A percentile compares a stretch with the other conserved stretches of the same genome.
These are phyloP conservation scores for Casuarius casuarius DNA, from an alignment of 2,113 vertebrate genomes.

Conservation along the genomic window DNA sequence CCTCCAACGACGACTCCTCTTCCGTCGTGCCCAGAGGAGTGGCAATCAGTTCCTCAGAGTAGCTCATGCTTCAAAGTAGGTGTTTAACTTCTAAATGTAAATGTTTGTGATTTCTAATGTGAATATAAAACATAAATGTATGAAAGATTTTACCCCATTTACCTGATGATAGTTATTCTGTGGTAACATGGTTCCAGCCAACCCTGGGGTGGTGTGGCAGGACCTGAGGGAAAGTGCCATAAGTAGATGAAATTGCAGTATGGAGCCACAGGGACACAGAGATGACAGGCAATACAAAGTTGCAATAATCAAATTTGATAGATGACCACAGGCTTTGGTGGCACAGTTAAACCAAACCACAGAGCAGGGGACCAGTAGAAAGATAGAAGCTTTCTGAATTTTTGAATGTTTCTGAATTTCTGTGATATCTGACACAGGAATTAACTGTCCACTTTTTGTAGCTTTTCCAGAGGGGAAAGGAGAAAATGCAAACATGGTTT, in stretches of 20 bases:
- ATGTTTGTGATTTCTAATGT: background rate
- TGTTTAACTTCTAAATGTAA: background rate
- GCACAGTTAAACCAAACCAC: background rate
- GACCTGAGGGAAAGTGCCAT: background rate
- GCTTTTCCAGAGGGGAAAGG: conserved; percentile 67
- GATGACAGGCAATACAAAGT: background rate
- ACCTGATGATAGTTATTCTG: no score
- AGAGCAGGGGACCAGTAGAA: background rate
- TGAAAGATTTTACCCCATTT: background rate
- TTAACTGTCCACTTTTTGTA: background rate
- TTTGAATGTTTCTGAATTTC: background rate
- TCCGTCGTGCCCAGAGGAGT: conserved; percentile 79
- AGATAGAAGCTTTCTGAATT: background rate
- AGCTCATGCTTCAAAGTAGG: conserved; percentile 86
- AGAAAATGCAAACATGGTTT: conserved; percentile 85
- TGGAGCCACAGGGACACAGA: background rate
- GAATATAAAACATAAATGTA: rapidly evolving
- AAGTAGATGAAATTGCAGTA: background rate
- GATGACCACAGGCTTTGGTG: background rate
- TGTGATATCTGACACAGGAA: background rate
- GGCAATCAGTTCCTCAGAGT: conserved; percentile 70
- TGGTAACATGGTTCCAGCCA: background rate
- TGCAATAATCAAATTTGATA: background rate
- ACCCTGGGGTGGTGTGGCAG: background rate
- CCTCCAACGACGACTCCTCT: conserved; percentile 73